Conservation (phyloP, 2,797 vertebrate genomes). For the Todus mexicanus region DNA sequence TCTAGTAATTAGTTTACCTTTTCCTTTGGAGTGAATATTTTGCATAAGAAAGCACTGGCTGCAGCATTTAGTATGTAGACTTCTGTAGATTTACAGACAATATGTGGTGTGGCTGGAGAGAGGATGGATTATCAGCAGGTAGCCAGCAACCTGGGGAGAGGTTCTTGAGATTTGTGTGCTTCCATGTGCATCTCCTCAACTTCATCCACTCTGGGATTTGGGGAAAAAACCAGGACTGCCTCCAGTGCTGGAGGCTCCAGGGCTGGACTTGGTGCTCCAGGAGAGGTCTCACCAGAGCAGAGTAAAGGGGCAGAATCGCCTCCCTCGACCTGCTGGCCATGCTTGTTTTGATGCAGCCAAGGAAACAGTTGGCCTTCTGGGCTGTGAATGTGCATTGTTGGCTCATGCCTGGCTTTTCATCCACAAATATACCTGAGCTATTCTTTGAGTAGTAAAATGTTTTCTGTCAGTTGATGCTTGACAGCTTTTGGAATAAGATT, state of each 20-base stretch:
- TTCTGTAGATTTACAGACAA: background rate
- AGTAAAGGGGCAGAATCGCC: background rate
- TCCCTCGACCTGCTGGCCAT: background rate
- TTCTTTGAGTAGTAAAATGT: background rate
- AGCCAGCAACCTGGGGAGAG: background rate
- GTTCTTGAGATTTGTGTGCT: background rate
- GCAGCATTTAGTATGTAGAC: background rate
- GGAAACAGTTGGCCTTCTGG: background rate
- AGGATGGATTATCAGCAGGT: background rate
- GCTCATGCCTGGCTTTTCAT: background rate
- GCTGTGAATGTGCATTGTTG: background rate
- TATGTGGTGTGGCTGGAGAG: background rate
- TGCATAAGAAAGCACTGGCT: background rate
- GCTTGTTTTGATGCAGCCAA: background rate
- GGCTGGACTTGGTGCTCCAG: background rate
- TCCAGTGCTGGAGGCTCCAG: background rate
- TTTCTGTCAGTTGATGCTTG: background rate
- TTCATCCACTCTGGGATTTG: background rate
- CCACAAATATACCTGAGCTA: background rate
- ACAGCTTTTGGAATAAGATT: background rate
- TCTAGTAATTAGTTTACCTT: background rate
- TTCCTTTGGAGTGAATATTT: background rate
- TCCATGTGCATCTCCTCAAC: background rate
- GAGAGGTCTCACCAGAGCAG: background rate
- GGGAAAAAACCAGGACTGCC: background rate